Conservation (phyloP, 2,888 invertebrate species). For the Nomada fucata region DNA sequence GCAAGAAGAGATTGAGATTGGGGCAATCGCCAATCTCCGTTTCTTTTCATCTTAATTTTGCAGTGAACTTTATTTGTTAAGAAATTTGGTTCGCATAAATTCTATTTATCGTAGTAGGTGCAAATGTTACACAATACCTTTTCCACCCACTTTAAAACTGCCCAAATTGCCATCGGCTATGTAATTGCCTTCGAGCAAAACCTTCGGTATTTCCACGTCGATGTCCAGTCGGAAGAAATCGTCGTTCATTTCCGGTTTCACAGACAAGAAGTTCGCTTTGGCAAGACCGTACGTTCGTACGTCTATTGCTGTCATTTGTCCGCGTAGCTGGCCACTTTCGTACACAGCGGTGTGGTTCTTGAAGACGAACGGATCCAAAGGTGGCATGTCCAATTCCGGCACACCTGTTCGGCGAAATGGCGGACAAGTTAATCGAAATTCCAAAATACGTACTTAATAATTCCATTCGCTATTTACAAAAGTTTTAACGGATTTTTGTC, state of each 20-base stretch:
- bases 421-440: neutral
- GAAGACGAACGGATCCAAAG: conserved; percentile 85
- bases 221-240: conserved; percentile 86
- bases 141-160: conserved; percentile 87
- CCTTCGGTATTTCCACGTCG: conserved; percentile 86
- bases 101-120: too few relatives aligned
- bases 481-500: too few relatives aligned
- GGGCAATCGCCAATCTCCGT: too few relatives aligned
- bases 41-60: too few relatives aligned
- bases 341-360: conserved; percentile 84
- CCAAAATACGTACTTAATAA: neutral
- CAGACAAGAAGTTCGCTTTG: conserved; percentile 85
- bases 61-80: too few relatives aligned
- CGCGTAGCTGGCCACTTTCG: conserved; percentile 82
- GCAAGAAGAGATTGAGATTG: too few relatives aligned
- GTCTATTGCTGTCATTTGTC: conserved; percentile 85
- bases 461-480: too few relatives aligned
- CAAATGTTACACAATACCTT: conserved; percentile 84
- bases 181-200: conserved; percentile 86
- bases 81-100: too few relatives aligned
- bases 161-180: conserved; percentile 88
- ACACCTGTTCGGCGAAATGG: conserved; percentile 81
- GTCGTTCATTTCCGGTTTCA: conserved; percentile 86
- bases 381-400: conserved; percentile 85
- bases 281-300: conserved; percentile 86